Evolutionary conservation across 1,140 invertebrate genomes (phyloP), one percentile per base, ranked within the genome.

Genomic region (Brachionus rubens): DNA sequence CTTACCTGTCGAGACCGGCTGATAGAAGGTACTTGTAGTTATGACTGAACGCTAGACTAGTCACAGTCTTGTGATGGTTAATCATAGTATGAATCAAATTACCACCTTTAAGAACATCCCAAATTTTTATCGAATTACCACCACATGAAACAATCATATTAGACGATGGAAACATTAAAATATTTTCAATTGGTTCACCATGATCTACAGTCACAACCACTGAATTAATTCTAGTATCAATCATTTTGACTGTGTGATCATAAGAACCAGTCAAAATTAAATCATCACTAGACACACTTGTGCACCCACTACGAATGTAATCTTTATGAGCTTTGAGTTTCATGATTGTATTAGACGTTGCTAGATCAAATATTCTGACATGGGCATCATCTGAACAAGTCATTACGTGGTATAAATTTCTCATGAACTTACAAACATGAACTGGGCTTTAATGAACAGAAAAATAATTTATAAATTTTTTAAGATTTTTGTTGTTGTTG

Each of bases 371-470:
- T 9, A 96, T 78, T 77, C 87, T 86, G 6, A 92, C 88, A n/a
- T 89, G 88, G 84, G 93, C 94, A 82, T 99, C 95, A 86, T 98
- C 94, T 6, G 92, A 92, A 82, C 93, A 96, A 80, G 93, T 94
- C 5, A 91, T 87, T 33, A 98, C 86, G 75, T 91, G 90, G 33
- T 89, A 83, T 80, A 91, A 89, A 81, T 91, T 90, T 36, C 88
- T 85, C 14, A 92, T 88, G 80, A 97, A 98, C 81, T 88, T 90
- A 77, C 90, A 90, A 43, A 92, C 87, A 82, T 94, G 93, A 1
- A 94, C 91, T 9, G 89, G 80, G 33, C 86, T 89, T 78, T 80
- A 86, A 77, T n/a, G n/a, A n/a, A n/a, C n/a, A n/a, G n/a, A n/a
- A n/a, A n/a, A n/a, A n/a, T n/a, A n/a, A n/a, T n/a, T n/a, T n/a